Evolutionary conservation across 2,888 invertebrate genomes (phyloP), one percentile per base, ranked within the genome.

Genomic region (Sipunculus nudus): DNA sequence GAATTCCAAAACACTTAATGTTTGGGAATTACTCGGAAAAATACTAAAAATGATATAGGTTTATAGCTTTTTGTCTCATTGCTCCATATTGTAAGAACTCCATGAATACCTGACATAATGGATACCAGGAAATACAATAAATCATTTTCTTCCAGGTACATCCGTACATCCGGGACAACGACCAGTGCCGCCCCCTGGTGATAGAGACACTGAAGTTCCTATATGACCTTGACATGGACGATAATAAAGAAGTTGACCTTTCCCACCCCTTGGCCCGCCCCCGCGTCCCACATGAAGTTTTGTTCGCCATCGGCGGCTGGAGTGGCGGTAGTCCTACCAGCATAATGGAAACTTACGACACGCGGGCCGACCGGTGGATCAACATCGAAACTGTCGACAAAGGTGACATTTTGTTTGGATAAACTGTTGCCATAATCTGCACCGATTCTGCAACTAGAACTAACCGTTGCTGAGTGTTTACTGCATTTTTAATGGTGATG

Each of bases 121-220:
- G n/a, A n/a, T n/a, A n/a, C n/a, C n/a, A n/a, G n/a, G n/a, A n/a
- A n/a, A n/a, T n/a, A n/a, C n/a, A n/a, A n/a, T n/a, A n/a, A n/a
- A n/a, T n/a, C n/a, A n/a, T n/a, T n/a, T n/a, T n/a, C n/a, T 25
- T 25, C 16, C 53, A 70, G 81, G 91, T 92, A 67, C 93, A 96
- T 81, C 90, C 90, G 0, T 94, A 92, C 81, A 93, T 96, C 0
- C 88, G 89, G 13, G 90, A 90, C 52, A 91, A 92, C 77, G 92
- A 93, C 67, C 89, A 89, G 10, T 93, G 94, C 70, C 88, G 92
- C 19, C 94, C 94, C 0, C 89, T 95, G 67, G 91, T 96, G 65
- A 93, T 95, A 35, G 94, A 95, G 82, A 94, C 95, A 0, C 85
- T 96, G 39, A 92, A 92, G 79, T 95, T 95, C 82, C 87, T 96